Percentiles rank a stretch among this genome's conserved stretches.
phyloP scores from a whole-genome alignment of 1,140 invertebrate genomes.

The Pristionchus pacificus region DNA sequence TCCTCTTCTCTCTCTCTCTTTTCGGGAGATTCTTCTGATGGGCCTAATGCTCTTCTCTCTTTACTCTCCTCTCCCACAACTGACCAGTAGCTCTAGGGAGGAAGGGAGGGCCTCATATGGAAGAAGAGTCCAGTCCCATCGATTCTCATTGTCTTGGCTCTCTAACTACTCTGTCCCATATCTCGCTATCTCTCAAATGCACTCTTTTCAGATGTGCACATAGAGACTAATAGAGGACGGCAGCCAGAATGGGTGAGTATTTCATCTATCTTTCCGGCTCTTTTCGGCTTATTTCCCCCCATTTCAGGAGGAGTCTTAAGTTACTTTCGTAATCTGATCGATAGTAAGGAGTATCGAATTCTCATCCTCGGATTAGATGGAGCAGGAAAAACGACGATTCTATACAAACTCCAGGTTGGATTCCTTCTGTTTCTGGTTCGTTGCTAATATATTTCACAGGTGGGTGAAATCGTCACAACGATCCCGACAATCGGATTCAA shows the following conservation, averaged over 20 bases:
- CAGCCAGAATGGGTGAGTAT: too few relatives aligned
- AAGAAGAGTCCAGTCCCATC: background rate
- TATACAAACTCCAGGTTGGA: constrained; percentile 69
- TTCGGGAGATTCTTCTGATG: too few relatives aligned
- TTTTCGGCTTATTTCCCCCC: background rate
- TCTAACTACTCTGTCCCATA: too few relatives aligned
- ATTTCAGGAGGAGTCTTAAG: constrained; percentile 38
- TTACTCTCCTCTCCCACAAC: too few relatives aligned
- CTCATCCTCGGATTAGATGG: constrained; percentile 94
- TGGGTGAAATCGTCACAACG: constrained; percentile 96
- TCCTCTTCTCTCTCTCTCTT: too few relatives aligned
- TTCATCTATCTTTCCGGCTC: too few relatives aligned
- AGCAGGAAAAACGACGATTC: constrained; percentile 95
- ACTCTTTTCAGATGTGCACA: too few relatives aligned
- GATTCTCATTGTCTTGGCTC: background rate
- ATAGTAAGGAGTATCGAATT: constrained; percentile 88
- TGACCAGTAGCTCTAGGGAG: too few relatives aligned
- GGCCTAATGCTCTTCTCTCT: too few relatives aligned
- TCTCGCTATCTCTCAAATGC: too few relatives aligned
- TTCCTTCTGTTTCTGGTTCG: background rate
- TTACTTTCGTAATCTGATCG: constrained; percentile 49
- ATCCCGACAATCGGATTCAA: constrained; percentile 92
- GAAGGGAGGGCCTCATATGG: background rate
- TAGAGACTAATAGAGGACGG: too few relatives aligned
- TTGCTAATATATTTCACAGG: constrained; percentile 55